Conservation (phyloP, 2,888 invertebrate genomes). For the Tetropium fuscum region DNA sequence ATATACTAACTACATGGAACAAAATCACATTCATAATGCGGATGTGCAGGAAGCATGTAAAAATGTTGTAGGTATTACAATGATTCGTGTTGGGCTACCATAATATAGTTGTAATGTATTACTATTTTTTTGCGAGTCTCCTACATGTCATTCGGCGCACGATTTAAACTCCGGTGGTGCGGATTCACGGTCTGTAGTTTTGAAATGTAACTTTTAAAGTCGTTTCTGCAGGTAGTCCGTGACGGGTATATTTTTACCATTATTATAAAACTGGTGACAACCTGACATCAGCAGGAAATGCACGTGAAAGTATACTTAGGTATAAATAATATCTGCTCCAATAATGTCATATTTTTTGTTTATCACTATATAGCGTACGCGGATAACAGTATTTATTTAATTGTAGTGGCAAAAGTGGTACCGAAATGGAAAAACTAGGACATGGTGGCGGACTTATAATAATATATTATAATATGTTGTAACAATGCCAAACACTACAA, state of each 20-base stretch:
- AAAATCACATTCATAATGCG: too few relatives aligned
- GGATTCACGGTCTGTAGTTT: slow-evolving; percentile 30
- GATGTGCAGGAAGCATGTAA: too few relatives aligned
- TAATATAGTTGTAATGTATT: too few relatives aligned
- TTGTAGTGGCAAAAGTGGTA: not conserved
- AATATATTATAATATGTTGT: not conserved
- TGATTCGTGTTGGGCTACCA: too few relatives aligned
- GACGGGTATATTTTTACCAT: slow-evolving; percentile 25
- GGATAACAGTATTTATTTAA: not conserved
- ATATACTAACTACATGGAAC: too few relatives aligned
- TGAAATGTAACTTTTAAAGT: slow-evolving; percentile 20
- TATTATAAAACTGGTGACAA: slow-evolving; percentile 26
- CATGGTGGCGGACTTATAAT: not conserved
- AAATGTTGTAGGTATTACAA: too few relatives aligned
- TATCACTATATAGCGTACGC: not conserved
- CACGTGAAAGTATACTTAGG: slow-evolving; percentile 32
- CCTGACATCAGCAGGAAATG: slow-evolving; percentile 23
- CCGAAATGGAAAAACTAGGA: not conserved
- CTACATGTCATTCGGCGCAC: slow-evolving; percentile 17
- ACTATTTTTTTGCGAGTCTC: slow-evolving; percentile 13
- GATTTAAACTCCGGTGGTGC: slow-evolving; percentile 17
- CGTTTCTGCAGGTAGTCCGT: slow-evolving; percentile 29
- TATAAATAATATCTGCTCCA: slow-evolving; percentile 25
- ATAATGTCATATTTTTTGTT: slow-evolving; percentile 5
- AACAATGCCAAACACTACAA: not conserved